Conservation (phyloP, 2,797 vertebrate species). For the Champsocephalus gunnari region DNA sequence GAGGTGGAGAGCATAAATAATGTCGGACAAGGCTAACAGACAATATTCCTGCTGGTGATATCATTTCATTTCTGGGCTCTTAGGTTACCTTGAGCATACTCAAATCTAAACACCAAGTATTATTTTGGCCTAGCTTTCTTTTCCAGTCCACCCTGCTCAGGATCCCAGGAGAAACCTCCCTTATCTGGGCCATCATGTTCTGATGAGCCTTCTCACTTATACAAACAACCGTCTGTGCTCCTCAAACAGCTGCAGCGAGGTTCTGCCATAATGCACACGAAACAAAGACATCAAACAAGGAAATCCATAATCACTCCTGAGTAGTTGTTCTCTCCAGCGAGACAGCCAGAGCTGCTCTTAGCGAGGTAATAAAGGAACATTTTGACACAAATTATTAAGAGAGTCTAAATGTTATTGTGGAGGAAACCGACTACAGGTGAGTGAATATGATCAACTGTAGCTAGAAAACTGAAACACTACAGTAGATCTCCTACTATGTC, state of each 20-base stretch:
- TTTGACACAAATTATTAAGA: conserved; percentile 2
- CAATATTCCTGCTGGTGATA: not conserved
- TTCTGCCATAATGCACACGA: conserved; percentile 36
- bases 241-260: conserved; percentile 46
- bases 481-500: conserved; percentile 11
- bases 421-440: conserved; percentile 4
- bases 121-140: conserved; percentile 35
- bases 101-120: conserved; percentile 19
- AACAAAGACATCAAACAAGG: conserved; percentile 53
- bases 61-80: not conserved
- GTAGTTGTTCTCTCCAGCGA: conserved; percentile 39
- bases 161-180: conserved; percentile 42
- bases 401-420: not conserved
- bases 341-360: conserved; percentile 7
- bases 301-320: conserved; percentile 53
- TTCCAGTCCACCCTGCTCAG: conserved; percentile 21
- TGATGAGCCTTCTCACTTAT: conserved; percentile 36
- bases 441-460: not conserved
- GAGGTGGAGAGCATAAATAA: not conserved
- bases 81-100: not conserved
- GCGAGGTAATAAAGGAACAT: not conserved
- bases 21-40: not conserved
- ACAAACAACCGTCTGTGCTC: conserved; percentile 50
- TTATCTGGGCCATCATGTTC: conserved; percentile 56
- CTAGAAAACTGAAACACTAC: conserved; percentile 9